phyloP scores from a whole-genome alignment of 2,113 vertebrate species.

The rabbit (Oryctolagus cuniculus) region DNA sequence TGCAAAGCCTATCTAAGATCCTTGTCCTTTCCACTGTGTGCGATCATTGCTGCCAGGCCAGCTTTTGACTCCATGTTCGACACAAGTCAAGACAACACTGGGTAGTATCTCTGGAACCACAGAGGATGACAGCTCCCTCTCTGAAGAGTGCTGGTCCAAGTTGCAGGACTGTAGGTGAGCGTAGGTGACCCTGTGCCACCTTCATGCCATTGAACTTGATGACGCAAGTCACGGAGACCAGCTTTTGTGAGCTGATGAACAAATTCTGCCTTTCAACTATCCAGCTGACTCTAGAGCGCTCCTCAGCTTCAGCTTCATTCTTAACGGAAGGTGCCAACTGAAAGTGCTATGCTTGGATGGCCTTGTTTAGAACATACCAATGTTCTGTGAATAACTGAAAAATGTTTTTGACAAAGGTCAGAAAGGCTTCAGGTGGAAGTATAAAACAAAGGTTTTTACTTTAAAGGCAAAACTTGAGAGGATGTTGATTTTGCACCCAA shows the following conservation, averaged over 20 bases:
- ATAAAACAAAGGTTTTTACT: slow-evolving; percentile 61
- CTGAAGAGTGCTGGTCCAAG: not conserved
- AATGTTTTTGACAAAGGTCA: slow-evolving; percentile 65
- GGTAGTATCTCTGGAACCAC: not conserved
- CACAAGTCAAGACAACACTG: not conserved
- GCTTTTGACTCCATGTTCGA: not conserved
- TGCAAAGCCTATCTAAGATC: not conserved
- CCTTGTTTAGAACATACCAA: not conserved
- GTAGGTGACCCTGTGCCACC: not conserved
- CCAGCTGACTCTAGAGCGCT: not conserved
- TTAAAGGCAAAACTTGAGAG: slow-evolving; percentile 66
- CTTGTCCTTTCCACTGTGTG: not conserved
- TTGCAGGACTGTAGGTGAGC: not conserved
- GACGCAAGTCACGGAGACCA: not conserved
- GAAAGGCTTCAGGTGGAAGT: slow-evolving; percentile 51
- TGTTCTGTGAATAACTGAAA: slow-evolving; percentile 53
- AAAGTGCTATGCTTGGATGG: slow-evolving; percentile 45
- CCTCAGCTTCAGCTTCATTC: not conserved
- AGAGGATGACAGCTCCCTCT: not conserved
- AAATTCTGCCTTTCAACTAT: not conserved
- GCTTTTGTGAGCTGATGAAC: not conserved
- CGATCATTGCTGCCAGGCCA: not conserved
- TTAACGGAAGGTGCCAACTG: not conserved
- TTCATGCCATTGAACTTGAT: not conserved
- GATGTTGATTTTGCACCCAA: slow-evolving; percentile 65